Conservation (phyloP, 2,888 invertebrate genomes). For the Vesta saturnalis region DNA sequence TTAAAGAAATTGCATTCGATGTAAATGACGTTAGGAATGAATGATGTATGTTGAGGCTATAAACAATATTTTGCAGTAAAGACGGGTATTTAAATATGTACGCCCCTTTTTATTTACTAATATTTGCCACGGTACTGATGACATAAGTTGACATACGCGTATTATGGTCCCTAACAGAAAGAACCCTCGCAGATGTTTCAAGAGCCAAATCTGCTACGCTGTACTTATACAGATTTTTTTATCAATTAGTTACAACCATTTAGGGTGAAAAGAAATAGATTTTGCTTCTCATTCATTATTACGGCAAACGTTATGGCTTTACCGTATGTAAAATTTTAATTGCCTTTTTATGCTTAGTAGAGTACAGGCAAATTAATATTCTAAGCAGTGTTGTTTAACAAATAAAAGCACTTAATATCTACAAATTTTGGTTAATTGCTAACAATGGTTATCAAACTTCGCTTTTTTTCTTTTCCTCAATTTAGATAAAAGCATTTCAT, state of each 20-base stretch:
- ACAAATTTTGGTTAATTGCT: conserved; percentile 9
- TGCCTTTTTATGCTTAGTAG: not conserved
- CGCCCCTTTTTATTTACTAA: conserved; percentile 40
- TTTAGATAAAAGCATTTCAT: conserved; percentile 24
- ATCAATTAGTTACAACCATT: conserved; percentile 39
- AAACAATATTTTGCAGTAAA: too few species aligned
- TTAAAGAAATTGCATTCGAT: too few species aligned
- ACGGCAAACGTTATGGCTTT: too few species aligned
- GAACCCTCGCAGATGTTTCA: conserved; percentile 39
- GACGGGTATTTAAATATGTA: conserved; percentile 24
- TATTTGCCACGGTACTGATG: conserved; percentile 36
- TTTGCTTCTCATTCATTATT: too few species aligned
- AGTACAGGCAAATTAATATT: not conserved
- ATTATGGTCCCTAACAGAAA: conserved; percentile 25
- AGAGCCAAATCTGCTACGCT: conserved; percentile 39
- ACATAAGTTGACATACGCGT: conserved; percentile 28
- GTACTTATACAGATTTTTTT: conserved; percentile 33
- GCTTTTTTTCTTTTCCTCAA: conserved; percentile 16
- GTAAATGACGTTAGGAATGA: too few species aligned
- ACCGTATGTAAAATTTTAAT: not conserved
- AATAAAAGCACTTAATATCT: conserved; percentile 5
- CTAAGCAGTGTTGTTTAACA: not conserved
- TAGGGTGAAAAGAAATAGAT: conserved; percentile 14
- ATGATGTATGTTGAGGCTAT: too few species aligned
- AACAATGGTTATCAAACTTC: conserved; percentile 9